Evolutionary conservation across 2,113 vertebrate genomes (phyloP), one percentile per base, ranked within the genome.

Genomic region (Thinocorus orbignyianus): DNA sequence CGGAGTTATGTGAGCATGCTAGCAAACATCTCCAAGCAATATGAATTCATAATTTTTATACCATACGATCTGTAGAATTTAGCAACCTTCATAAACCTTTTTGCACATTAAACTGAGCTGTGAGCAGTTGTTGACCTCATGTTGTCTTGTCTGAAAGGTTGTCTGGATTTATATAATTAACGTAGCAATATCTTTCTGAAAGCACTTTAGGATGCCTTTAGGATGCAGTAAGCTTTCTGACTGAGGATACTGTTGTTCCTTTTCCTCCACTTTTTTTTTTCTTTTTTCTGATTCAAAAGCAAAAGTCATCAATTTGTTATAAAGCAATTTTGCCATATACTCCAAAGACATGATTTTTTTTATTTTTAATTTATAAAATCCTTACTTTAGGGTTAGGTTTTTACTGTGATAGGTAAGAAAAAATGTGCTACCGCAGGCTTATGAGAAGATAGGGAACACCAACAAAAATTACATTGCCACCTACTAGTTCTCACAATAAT

Each of bases 391-490:
- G 3, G 60, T 93, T 71, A 86, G 33, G 9, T 35, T 94, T 68
- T 91, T 58, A 30, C 49, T 76, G 44, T 23, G n/a, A 81, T 69
- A 92, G 64, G 9, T 81, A 61, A 95, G 74, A 92, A 97, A 96
- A 96, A 90, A 82, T 60, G 11, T 92, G 35, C 54, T 92, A 52
- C 33, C 0, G 0, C 55, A 52, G n/a, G 22, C 91, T 79, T 81
- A 46, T 41, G 65, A 79, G 54, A 90, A 91, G 35, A 87, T 64
- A 58, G 33, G 25, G 78, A 94, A 81, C n/a, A 80, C 26, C 19
- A 65, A 55, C 18, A 90, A 86, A 86, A 97, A 95, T 96, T 90
- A 62, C 44, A 80, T 78, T 91, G n/a, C 33, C 91, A 77, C 62
- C 44, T 69, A 37, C 44, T 84, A 80, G 61, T 94, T 86, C 78